Conservation (phyloP, 1,140 invertebrate species). For the Camponotus floridanus region DNA sequence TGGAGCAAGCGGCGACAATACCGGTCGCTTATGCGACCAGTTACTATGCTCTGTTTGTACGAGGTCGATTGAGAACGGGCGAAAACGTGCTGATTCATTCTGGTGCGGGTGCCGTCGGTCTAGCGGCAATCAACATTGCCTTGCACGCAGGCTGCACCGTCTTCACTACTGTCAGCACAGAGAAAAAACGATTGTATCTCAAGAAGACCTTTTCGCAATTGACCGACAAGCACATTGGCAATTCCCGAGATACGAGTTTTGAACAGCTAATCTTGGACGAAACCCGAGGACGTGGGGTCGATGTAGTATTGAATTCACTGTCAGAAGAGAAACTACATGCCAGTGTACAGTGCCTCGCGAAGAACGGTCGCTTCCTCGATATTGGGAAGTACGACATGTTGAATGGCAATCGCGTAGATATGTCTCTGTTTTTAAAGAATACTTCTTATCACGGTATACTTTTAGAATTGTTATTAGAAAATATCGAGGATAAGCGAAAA, state of each 20-base stretch:
- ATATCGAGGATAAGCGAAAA: conserved; percentile 90
- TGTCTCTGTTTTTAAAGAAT: conserved; percentile 98
- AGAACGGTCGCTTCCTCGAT: conserved; percentile 97
- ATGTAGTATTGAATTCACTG: conserved; percentile 97
- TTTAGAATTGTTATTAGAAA: conserved; percentile 95
- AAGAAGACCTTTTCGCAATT: conserved; percentile 95
- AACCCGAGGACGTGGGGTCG: conserved; percentile 94
- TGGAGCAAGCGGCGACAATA: conserved; percentile 97
- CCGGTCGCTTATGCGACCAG: conserved; percentile 97
- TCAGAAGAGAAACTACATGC: conserved; percentile 96
- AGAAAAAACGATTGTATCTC: conserved; percentile 95
- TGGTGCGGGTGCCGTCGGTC: conserved; percentile 97
- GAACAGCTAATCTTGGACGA: conserved; percentile 94
- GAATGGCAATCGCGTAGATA: conserved; percentile 95
- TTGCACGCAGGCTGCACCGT: conserved; percentile 94
- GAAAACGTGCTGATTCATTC: conserved; percentile 97
- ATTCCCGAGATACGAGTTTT: conserved; percentile 96
- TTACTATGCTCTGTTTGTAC: conserved; percentile 95
- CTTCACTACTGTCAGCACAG: conserved; percentile 95
- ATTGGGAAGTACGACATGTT: conserved; percentile 99
- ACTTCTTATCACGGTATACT: conserved; percentile 98
- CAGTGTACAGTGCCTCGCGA: conserved; percentile 95
- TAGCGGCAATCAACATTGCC: conserved; percentile 97
- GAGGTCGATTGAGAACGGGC: conserved; percentile 93
- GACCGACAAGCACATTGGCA: conserved; percentile 94